Evolutionary conservation across 1,140 invertebrate species (phyloP).

Genomic region (Chionoecetes opilio): DNA sequence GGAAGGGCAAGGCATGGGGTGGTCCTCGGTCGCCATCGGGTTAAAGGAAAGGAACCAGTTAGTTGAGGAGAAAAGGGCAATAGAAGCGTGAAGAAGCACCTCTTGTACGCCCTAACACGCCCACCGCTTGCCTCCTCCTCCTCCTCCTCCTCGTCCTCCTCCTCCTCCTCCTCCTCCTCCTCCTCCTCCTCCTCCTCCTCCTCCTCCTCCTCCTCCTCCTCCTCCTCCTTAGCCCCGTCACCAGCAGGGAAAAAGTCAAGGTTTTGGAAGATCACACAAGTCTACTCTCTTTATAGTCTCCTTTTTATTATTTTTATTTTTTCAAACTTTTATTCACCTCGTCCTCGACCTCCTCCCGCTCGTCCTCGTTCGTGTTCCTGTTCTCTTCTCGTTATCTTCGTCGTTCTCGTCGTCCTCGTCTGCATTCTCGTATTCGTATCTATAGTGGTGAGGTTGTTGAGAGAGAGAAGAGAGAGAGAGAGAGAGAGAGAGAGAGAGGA

Average conservation of each 20-base stretch:
- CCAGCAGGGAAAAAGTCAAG: neutral
- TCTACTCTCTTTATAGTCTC: neutral
- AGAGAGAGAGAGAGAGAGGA: neutral
- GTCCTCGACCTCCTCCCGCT: neutral
- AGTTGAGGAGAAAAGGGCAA: conserved; percentile 35
- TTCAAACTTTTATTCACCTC: neutral
- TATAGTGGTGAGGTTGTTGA: neutral
- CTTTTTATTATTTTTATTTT: neutral
- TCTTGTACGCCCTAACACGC: neutral
- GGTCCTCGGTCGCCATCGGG: conserved; percentile 15
- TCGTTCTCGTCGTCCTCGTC: neutral
- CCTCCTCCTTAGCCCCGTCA: neutral
- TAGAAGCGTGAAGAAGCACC: neutral
- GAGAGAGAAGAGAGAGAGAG: neutral
- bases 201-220: conserved; percentile 1
- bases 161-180: conserved; percentile 23
- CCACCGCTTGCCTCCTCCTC: no score
- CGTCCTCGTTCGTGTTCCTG: neutral
- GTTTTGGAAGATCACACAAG: neutral
- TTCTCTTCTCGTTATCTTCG: neutral
- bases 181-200: neutral
- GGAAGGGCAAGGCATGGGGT: neutral
- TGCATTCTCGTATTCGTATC: neutral
- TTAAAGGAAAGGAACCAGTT: conserved; percentile 51
- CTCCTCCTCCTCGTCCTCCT: conserved; percentile 14